These are phyloP conservation scores for Cephus cinctus DNA, from an alignment of 1,140 invertebrate species.

Conservation along the genomic window DNA sequence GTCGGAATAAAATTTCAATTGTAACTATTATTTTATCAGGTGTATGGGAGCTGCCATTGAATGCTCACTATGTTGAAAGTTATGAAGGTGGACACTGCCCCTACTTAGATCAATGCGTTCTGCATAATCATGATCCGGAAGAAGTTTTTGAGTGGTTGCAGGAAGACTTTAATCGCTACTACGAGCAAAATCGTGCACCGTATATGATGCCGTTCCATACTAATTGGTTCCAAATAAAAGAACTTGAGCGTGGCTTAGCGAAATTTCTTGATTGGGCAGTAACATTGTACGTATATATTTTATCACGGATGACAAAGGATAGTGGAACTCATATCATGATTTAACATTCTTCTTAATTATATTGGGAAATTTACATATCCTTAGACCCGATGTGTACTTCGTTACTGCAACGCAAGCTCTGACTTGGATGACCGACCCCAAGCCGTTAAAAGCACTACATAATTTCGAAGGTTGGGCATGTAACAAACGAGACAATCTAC, in stretches of 20 bases:
- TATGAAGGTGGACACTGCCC: slow-evolving; percentile 91
- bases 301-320: too few species aligned
- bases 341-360: slow-evolving; percentile 9
- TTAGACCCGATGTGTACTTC: slow-evolving; percentile 84
- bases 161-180: slow-evolving; percentile 86
- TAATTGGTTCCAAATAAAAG: slow-evolving; percentile 92
- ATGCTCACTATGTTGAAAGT: slow-evolving; percentile 85
- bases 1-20: slow-evolving; percentile 4
- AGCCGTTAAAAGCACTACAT: slow-evolving; percentile 65
- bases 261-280: slow-evolving; percentile 85
- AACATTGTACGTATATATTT: slow-evolving; percentile 66
- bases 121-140: slow-evolving; percentile 83
- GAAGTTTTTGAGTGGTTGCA: slow-evolving; percentile 89
- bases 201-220: slow-evolving; percentile 95
- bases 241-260: slow-evolving; percentile 77
- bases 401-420: slow-evolving; percentile 88
- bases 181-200: slow-evolving; percentile 84
- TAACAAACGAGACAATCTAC: slow-evolving; percentile 68
- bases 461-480: slow-evolving; percentile 82
- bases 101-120: slow-evolving; percentile 89
- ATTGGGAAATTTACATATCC: slow-evolving; percentile 30
- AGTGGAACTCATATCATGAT: neutral
- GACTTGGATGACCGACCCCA: slow-evolving; percentile 88
- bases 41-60: slow-evolving; percentile 92
- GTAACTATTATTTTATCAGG: slow-evolving; percentile 55